Evolutionary conservation across 1,140 invertebrate species (phyloP).

Genomic region (Diuraphis noxia): DNA sequence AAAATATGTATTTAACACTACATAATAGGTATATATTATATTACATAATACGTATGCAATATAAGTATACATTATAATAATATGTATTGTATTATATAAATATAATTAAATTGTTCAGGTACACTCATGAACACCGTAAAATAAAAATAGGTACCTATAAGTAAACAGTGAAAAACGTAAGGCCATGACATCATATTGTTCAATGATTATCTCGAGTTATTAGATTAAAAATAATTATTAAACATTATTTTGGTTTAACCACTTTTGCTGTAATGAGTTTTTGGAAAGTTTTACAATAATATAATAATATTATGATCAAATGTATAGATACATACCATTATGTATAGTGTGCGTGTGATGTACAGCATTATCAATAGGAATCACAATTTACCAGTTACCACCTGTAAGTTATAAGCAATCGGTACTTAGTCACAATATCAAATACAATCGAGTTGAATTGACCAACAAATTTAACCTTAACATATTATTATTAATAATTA

Average conservation of each 20-base stretch:
- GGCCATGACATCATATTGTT: background rate
- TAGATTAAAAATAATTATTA: background rate
- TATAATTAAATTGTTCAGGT: background rate
- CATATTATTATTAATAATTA: too few species aligned
- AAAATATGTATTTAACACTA: background rate
- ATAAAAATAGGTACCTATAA: background rate
- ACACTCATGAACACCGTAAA: background rate
- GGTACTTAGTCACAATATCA: background rate
- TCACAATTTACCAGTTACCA: background rate
- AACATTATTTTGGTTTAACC: background rate
- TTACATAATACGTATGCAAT: too few species aligned
- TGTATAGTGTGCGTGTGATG: background rate
- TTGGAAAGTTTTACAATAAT: background rate
- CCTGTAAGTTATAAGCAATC: background rate
- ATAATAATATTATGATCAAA: background rate
- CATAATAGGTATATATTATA: too few species aligned
- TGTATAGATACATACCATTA: background rate
- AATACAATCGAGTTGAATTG: background rate
- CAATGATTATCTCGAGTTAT: background rate
- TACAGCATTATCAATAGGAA: background rate
- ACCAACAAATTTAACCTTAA: background rate
- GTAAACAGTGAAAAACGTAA: background rate
- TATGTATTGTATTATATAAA: background rate
- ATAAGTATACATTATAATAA: too few species aligned
- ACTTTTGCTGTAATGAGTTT: background rate